These are phyloP conservation scores for Anagyrus pseudococci DNA, from an alignment of 2,888 invertebrate genomes.

Conservation along the genomic window DNA sequence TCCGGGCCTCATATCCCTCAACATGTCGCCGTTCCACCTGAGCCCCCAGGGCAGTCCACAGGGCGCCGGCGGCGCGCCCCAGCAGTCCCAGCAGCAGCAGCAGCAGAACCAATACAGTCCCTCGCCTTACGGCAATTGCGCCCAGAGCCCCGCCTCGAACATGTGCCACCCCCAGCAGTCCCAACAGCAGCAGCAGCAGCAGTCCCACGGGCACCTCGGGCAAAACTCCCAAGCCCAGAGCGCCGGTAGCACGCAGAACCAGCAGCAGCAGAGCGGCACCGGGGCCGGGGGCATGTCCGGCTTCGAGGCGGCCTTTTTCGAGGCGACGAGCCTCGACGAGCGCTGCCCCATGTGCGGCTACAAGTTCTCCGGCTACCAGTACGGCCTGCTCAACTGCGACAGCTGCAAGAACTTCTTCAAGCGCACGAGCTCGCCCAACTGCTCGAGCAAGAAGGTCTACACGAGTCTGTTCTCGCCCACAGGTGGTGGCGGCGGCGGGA, in stretches of 20 bases:
- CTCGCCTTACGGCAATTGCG: conserved; percentile 64
- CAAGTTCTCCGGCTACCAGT: conserved; percentile 79
- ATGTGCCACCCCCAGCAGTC: conserved; percentile 56
- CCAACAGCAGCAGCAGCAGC: conserved; percentile 49
- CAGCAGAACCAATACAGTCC: conserved; percentile 49
- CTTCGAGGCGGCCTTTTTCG: conserved; percentile 66
- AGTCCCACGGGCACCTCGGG: conserved; percentile 43
- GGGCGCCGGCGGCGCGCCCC: conserved; percentile 58
- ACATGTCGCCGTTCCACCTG: conserved; percentile 86
- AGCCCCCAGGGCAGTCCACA: conserved; percentile 76
- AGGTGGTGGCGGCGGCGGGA: conserved; percentile 48
- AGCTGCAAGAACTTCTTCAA: conserved; percentile 79
- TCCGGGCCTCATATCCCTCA: conserved; percentile 84
- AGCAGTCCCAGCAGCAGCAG: conserved; percentile 53
- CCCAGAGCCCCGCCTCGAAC: conserved; percentile 57
- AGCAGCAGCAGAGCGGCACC: conserved; percentile 60
- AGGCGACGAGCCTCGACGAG: conserved; percentile 67
- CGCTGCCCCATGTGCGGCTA: conserved; percentile 77
- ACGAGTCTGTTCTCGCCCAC: conserved; percentile 68
- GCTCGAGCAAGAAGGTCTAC: conserved; percentile 79
- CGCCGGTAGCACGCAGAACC: conserved; percentile 55
- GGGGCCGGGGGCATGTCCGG: conserved; percentile 65
- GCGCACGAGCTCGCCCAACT: conserved; percentile 66
- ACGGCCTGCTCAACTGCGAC: conserved; percentile 78
- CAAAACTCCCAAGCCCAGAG: conserved; percentile 58